Base-by-base conservation (phyloP, 23 tunicate genomes). In the Trididemnum clinides region DNA sequence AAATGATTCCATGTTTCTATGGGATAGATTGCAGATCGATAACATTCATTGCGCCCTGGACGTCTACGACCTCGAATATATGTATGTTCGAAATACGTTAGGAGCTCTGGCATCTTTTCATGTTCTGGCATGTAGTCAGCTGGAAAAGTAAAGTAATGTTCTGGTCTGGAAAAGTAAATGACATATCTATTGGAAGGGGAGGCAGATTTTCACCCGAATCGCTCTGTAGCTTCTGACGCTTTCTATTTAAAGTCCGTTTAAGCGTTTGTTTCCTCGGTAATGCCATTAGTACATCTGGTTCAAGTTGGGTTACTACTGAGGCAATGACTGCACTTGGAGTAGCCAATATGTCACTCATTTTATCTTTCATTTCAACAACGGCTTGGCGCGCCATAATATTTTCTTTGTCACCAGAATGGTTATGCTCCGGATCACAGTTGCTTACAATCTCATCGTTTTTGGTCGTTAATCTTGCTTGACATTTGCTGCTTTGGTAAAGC, bases 321-420 rank as follows among this genome's bases (percentile, higher is more conserved):
- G 65, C 83, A 51, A 78, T 78, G 66, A 78, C 65, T 78, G 83
- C 66, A 28, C 65, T 78, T 78, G 66, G 65, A 50, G 83, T 78
- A 78, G 65, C 65, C 66, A 66, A 78, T 78, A 51, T 35, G 26
- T 50, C 83, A 50, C 65, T 51, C 83, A 78, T 78, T 78, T 51
- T 78, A 51, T 78, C 66, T 78, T 78, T 78, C 83, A 51, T 78
- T 78, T 78, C 83, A 78, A 51, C 83, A 51, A 78, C 65, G 65
- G 83, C 83, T 78, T 78, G 83, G 65, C 83, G 83, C 83, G 83
- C 83, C 66, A 78, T 51, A 78, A 78, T 78, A 78, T 51, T 78
- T 51, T 78, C 83, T 78, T 78, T 51, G 66, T 51, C 30, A 50
- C 83, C 83, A 50, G 36, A 51, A 51, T 51, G 66, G 83, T 78